phyloP scores from a whole-genome alignment of 2,113 vertebrate genomes.

The Quiscalus mexicanus region DNA sequence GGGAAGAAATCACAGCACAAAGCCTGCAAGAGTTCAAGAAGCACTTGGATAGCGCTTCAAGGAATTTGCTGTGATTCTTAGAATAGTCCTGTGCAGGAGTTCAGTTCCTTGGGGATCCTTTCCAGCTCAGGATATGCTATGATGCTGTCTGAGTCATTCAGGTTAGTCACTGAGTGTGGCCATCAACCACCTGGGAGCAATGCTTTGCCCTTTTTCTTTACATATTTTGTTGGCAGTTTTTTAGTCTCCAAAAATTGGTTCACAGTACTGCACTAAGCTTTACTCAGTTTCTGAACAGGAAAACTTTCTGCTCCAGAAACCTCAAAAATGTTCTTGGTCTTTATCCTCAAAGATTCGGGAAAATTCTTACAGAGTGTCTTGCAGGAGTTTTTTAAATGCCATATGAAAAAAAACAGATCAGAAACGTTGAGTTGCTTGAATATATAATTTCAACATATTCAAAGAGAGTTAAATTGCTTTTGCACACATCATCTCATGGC shows the following conservation, averaged over 20 bases:
- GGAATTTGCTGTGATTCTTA: neutral
- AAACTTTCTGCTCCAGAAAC: neutral
- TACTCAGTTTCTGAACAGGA: neutral
- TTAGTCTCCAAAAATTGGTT: neutral
- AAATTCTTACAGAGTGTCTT: neutral
- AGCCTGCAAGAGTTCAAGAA: neutral
- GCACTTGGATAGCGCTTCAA: neutral
- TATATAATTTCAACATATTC: neutral
- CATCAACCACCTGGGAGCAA: neutral
- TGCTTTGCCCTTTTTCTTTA: neutral
- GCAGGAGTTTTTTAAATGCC: neutral
- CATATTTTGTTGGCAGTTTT: neutral
- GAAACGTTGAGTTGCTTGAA: neutral
- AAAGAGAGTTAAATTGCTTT: neutral
- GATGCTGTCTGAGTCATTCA: neutral
- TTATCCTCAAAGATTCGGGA: neutral
- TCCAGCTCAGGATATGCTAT: neutral
- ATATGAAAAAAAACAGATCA: neutral
- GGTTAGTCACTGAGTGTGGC: neutral
- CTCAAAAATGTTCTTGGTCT: neutral
- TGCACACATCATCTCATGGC: accelerated
- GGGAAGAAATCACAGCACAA: neutral
- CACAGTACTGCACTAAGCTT: neutral
- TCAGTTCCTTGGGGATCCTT: neutral
- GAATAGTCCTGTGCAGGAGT: neutral